phyloP scores from a whole-genome alignment of 2,888 invertebrate genomes.

The Chorisops tibialis region DNA sequence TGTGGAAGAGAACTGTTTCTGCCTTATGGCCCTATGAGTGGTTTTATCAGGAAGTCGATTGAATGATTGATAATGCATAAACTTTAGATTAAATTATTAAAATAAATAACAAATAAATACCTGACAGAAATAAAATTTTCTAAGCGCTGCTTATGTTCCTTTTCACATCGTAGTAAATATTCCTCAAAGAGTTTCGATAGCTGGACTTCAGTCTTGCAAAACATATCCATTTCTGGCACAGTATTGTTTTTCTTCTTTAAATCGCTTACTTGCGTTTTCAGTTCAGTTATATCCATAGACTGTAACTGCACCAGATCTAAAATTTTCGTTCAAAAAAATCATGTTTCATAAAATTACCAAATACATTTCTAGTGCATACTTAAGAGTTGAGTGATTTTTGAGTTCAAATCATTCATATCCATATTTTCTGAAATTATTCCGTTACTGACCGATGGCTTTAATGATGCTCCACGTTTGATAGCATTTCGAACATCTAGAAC shows the following conservation, averaged over 20 bases:
- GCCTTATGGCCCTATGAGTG: too few species aligned
- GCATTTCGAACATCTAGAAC: conserved; percentile 43
- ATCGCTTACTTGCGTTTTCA: conserved; percentile 51
- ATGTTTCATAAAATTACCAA: neutral
- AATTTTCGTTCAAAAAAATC: neutral
- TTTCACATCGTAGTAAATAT: conserved; percentile 49
- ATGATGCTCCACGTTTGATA: conserved; percentile 46
- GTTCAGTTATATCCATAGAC: conserved; percentile 52
- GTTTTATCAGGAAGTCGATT: too few species aligned
- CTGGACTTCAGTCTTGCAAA: conserved; percentile 48
- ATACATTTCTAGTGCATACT: conserved; percentile 38
- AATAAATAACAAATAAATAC: conserved; percentile 35
- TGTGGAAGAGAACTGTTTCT: too few species aligned
- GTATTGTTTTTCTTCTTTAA: conserved; percentile 39
- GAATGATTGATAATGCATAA: too few species aligned
- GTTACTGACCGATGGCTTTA: too few species aligned
- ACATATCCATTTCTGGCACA: conserved; percentile 37
- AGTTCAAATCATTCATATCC: conserved; percentile 11
- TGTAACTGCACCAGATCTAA: conserved; percentile 55
- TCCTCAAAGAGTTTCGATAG: conserved; percentile 50
- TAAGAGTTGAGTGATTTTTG: conserved; percentile 46
- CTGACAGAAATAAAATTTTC: conserved; percentile 45
- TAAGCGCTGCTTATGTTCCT: conserved; percentile 47
- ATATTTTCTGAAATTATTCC: conserved; percentile 36
- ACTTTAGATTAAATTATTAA: neutral